These are phyloP conservation scores for Eira barbara DNA, from an alignment of 2,113 vertebrate species.

Conservation along the genomic window DNA sequence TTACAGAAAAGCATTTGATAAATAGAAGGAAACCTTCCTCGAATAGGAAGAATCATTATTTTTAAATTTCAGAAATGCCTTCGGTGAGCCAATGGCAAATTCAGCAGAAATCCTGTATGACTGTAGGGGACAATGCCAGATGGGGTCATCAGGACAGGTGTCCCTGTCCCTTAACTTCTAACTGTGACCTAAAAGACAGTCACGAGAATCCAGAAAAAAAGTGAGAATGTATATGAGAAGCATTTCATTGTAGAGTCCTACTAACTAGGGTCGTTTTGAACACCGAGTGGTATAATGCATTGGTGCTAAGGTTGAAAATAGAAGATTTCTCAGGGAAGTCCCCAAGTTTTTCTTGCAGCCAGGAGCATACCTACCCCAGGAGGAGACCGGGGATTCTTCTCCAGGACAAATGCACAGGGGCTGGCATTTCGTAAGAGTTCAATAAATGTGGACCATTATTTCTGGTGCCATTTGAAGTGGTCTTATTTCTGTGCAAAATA, in stretches of 20 bases:
- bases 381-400: not conserved
- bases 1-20: not conserved
- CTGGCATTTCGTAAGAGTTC: not conserved
- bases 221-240: not conserved
- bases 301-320: not conserved
- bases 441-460: not conserved
- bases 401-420: not conserved
- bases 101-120: not conserved
- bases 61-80: not conserved
- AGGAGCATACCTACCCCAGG: not conserved
- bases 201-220: not conserved
- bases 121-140: accelerated
- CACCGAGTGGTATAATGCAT: not conserved
- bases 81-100: not conserved
- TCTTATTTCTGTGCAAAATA: not conserved
- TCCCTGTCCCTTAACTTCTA: not conserved
- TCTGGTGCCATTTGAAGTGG: not conserved
- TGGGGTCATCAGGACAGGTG: not conserved
- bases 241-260: not conserved
- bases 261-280: not conserved
- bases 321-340: not conserved
- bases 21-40: not conserved
- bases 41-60: not conserved
- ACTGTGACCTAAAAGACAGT: not conserved
- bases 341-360: not conserved